These are phyloP conservation scores for Microplitis mediator DNA, from an alignment of 1,140 invertebrate genomes.

Conservation along the genomic window DNA sequence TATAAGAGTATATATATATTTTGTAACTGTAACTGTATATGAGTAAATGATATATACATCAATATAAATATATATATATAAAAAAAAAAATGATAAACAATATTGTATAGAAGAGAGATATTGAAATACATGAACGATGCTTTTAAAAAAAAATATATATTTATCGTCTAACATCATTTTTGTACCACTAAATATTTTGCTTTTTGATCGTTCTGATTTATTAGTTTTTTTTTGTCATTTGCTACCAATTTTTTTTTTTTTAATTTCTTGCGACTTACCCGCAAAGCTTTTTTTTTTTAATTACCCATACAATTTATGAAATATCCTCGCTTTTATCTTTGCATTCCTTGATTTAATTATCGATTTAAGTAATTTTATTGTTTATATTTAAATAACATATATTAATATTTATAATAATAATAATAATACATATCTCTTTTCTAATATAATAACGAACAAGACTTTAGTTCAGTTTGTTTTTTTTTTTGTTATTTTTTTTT, in stretches of 20 bases:
- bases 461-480: too few relatives aligned
- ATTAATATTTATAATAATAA: neutral
- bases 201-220: conserved; percentile 31
- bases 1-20: conserved; percentile 51
- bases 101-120: conserved; percentile 63
- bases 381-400: neutral
- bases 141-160: conserved; percentile 53
- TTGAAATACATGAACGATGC: conserved; percentile 63
- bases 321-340: neutral
- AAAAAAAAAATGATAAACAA: conserved; percentile 55
- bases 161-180: conserved; percentile 62
- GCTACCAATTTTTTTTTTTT: neutral
- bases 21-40: conserved; percentile 61
- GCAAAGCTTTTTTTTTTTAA: neutral
- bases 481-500: neutral
- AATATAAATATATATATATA: conserved; percentile 17
- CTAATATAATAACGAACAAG: neutral
- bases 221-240: neutral
- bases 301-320: neutral
- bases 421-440: conserved; percentile 5
- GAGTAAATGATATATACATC: conserved; percentile 29
- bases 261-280: neutral
- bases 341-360: neutral
- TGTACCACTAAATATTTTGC: conserved; percentile 54
- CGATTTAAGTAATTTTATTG: neutral